Conservation (phyloP, 2,113 vertebrate genomes). For the Fulica atra region DNA sequence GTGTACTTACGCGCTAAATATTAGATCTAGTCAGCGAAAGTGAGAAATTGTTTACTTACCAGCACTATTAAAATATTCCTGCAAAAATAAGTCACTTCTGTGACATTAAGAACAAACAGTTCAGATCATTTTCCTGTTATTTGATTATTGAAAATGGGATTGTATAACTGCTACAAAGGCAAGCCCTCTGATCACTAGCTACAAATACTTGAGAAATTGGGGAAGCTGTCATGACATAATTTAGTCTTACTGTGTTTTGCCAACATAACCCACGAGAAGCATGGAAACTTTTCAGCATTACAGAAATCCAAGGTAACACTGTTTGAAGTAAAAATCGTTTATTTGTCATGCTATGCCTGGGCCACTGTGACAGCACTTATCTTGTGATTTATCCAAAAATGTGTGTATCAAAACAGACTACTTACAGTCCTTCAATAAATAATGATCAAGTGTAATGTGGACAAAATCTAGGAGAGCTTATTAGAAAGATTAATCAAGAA, state of each 20-base stretch:
- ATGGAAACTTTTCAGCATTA: neutral
- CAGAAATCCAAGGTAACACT: neutral
- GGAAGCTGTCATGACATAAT: neutral
- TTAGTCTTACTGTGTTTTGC: neutral
- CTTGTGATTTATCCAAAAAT: neutral
- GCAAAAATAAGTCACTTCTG: neutral
- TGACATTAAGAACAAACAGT: neutral
- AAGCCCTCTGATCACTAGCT: neutral
- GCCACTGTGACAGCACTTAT: neutral
- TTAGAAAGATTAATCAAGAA: neutral
- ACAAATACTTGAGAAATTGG: neutral
- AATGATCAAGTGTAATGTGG: neutral
- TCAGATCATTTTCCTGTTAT: neutral
- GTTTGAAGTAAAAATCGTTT: neutral
- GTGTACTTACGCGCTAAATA: neutral
- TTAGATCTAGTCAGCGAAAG: neutral
- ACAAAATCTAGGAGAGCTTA: neutral
- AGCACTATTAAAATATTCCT: neutral
- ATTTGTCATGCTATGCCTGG: neutral
- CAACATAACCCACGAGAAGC: neutral
- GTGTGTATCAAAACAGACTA: neutral
- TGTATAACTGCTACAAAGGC: neutral
- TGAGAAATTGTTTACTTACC: neutral
- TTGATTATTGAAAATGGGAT: neutral
- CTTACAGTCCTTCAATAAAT: neutral